Base-by-base conservation (phyloP, 2,797 vertebrate species). In the Chaunax sp. region DNA sequence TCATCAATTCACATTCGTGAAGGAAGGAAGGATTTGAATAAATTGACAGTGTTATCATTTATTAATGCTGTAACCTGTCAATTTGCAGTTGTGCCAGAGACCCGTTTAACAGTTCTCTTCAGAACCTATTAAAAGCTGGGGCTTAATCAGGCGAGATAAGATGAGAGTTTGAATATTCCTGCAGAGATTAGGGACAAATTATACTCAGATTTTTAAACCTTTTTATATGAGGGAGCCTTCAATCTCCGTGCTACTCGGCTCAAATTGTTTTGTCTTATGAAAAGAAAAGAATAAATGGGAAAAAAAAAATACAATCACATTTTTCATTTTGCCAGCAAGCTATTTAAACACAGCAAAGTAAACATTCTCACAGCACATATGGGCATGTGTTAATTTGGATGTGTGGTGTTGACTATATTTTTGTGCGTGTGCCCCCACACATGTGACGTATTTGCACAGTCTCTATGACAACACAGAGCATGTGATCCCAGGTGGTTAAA, bases 21-120 rank as follows among this genome's bases (percentile, higher is more conserved):
- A 85, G 85, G 83, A 81, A 87, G 89, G 85, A 65, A 80, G 90
- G 90, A 93, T 93, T 94, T 93, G 90, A 94, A 94, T 93, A 93
- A 92, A 93, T 93, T 90, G 90, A 85, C 87, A 90, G 86, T 70
- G 89, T 94, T 93, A 94, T 94, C 92, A 60, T 85, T 78, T 67
- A 79, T 84, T 85, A 81, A 87, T 70, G 84, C 88, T 86, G 84
- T 90, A 92, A 91, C 90, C 89, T 90, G 89, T 89, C 91, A 87
- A 89, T 90, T 92, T 82, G 90, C 91, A 76, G 90, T 87, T 84
- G 86, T 81, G 88, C 87, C 83, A 73, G 71, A 79, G 82, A 78
- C 81, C 77, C 65, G 79, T 89, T 91, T 90, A 91, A 91, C 89
- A 60, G 80, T 80, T 72, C 82, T 88, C 77, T 81, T 90, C 85